Evolutionary conservation across 2,113 vertebrate species (phyloP), one percentile per base, ranked within the genome.

Genomic region (Sturnira hondurensis): DNA sequence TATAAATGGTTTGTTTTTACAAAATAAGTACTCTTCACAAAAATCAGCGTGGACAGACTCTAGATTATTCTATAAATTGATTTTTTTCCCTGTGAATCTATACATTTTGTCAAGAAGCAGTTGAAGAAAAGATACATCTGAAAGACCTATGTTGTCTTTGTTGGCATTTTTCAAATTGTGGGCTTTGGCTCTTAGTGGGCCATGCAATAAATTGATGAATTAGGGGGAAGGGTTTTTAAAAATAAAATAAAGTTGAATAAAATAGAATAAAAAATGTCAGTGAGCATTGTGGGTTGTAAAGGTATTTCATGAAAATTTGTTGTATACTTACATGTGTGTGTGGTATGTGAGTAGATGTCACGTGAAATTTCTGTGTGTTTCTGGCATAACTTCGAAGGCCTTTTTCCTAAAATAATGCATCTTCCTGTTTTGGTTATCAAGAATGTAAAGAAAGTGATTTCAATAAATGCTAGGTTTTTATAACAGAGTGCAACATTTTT

Each of bases 351-450:
- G 36, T 76, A 20, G 45, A 45, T 31, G 9, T 63, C 63, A 61
- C 52, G 33, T 52, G 67, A 73, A 78, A 83, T 58, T 87, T 92
- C n/a, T 95, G 71, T 85, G 28, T 81, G 85, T 92, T 92, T 86
- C 33, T 93, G 81, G 67, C 43, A 47, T 56, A 93, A 67, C 26
- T 54, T 94, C 77, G 54, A 92, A 71, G 28, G 43, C 19, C 36
- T 88, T 87, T 82, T 65, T 33, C 89, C 52, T 94, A 95, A 87
- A 81, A 78, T 86, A 93, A 80, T 47, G 54, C 71, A 95, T 67
- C 77, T 92, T 96, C 70, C 85, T 91, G 78, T 89, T 96, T 91
- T 70, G 63, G 63, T 92, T 94, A 95, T 96, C 82, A 96, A 93
- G 84, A 87, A 91, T 96, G 68, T 85, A 93, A 81, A 83, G 52